Evolutionary conservation across 2,888 invertebrate species (phyloP), one percentile per base, ranked within the genome.

Genomic region (Cheilosia urbana): DNA sequence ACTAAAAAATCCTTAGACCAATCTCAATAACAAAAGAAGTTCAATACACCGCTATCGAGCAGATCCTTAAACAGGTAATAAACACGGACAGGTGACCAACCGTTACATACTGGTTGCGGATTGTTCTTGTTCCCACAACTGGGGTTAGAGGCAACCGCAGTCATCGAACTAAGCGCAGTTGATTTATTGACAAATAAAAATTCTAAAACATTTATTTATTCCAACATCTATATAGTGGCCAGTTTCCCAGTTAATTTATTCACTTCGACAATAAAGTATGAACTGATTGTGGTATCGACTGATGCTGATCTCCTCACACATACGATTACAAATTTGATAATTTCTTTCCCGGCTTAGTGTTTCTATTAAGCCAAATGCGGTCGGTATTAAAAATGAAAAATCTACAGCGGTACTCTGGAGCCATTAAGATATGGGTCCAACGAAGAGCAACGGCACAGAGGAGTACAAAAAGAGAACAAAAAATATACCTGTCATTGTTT

Each of bases 401-500:
- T 37, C 34, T 80, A 55, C 34, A 30, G 15, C 30, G 66, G 60
- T 17, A 49, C 62, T 60, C 65, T 76, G 80, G 60, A 65, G 80
- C 75, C 84, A 84, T 84, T 80, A 80, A 75, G 76, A 71, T 66
- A 71, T 55, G 55, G 68, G 76, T 80, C 65, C 55, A 34, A 15
- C 47, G 58, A 75, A 71, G 68, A 60, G 57, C 63, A 75, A 65
- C 73, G 60, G 69, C 65, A 65, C 51, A 51, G 19, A 57, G n/a
- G 19, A 47, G 66, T 27, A 51, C 40, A 47, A 47, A n/a, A 57
- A 57, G 21, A 13, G 34, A 42, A 42, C 53, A 42, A 45, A 60
- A 75, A 78, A 76, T 72, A 81, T 85, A 85, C 85, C 85, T 85
- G 85, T 81, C 85, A 85, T 85, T 85, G 85, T 85, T 85, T 85